Conservation (phyloP, 2,113 vertebrate genomes). For the Brienomyrus brachyistius region DNA sequence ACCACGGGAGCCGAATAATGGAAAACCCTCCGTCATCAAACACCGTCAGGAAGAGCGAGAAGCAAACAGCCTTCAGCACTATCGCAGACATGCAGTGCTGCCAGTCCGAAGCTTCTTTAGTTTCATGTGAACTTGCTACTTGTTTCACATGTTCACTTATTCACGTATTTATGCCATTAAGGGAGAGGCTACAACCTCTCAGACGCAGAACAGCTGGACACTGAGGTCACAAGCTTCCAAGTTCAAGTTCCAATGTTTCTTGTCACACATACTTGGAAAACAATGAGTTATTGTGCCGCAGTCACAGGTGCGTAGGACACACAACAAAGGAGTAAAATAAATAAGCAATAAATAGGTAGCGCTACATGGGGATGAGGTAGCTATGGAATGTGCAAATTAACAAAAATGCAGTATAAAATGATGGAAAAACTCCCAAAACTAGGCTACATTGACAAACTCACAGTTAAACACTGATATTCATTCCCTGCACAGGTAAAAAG, state of each 20-base stretch:
- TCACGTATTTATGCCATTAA: neutral
- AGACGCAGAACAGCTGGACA: neutral
- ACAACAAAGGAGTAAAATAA: neutral
- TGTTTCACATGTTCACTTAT: neutral
- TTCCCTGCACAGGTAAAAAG: too few relatives aligned
- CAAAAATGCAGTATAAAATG: neutral
- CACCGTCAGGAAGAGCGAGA: constrained; percentile 32
- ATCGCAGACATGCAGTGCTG: neutral
- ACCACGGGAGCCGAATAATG: constrained; percentile 56
- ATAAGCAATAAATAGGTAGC: neutral
- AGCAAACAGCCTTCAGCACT: neutral
- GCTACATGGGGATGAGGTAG: neutral
- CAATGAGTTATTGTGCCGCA: neutral
- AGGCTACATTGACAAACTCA: neutral
- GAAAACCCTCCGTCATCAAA: constrained; percentile 61
- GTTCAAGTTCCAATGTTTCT: neutral
- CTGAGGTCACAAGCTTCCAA: neutral
- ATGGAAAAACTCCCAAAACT: neutral
- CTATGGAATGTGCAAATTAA: neutral
- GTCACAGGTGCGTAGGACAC: neutral
- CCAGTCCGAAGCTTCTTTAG: neutral
- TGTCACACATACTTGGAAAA: neutral
- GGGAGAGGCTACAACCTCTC: neutral
- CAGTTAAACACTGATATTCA: neutral
- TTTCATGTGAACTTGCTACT: neutral